Base-by-base conservation (phyloP, 2,888 invertebrate genomes). In the Troides helena region DNA sequence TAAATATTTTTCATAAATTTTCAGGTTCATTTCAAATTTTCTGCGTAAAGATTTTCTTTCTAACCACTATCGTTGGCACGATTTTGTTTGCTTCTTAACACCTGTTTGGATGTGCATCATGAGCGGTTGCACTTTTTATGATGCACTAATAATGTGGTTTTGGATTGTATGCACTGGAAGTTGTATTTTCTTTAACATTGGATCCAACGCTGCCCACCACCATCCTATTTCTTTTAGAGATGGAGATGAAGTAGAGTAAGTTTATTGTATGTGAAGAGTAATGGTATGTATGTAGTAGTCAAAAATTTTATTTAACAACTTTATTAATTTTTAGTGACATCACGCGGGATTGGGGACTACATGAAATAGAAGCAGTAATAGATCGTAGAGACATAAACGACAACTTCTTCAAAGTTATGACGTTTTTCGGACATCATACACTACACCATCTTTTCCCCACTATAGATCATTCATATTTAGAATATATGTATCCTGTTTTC, bases 401-500 rank as follows among this genome's bases (percentile, higher is more conserved):
- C 8, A 94, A 93, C 17, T 89, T 94, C 46, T 95, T 96, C 79
- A 85, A 95, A 69, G 94, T 94, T 6, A 84, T 97, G 76, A 95
- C 95, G 0, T 94, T 95, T 78, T 97, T 96, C 76, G 97, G 97
- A 0, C 95, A 96, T 70, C 97, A 97, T 79, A 90, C 94, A 0
- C 88, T 97, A 8, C 97, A 97, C 81, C 97, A 97, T 85, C 86
- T 97, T 30, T 95, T 97, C 76, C 97, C 97, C 0, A 96, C 96
- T 0, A 78, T 97, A 7, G 97, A 97, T 81, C 97, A 97, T 78
- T 94, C 94, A 0, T 87, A 95, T 36, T 84, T 97, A 39, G 93
- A 93, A 8, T 90, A 95, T 68, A 87, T 97, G 21, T 94, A 95
- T 77, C 94, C 95, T 0, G 89, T 94, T 1, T 94, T 95, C 69